Evolutionary conservation across 2,113 vertebrate species (phyloP), one percentile per base, ranked within the genome.

Genomic region (Alosa alosa): DNA sequence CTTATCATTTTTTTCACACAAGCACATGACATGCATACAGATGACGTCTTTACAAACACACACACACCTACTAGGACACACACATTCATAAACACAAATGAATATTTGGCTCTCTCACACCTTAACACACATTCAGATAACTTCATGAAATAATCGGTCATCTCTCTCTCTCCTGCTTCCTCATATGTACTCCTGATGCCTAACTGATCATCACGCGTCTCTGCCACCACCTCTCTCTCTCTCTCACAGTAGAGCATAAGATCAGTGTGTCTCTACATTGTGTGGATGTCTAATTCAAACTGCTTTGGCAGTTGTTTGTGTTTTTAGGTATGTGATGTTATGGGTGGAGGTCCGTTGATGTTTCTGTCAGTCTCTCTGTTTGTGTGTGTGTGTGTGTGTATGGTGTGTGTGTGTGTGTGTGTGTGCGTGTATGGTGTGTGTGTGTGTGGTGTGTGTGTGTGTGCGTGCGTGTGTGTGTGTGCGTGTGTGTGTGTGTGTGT

Each of bases 371-470:
- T 57, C 52, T 36, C 17, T 44, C 36, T 72, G 2, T 13, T 11
- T 72, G 25, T 25, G 82, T 83, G 50, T 22, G 55, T 60, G 15
- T 84, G 36, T 45, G 39, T 68, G 82, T 85, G 84, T 83, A 86
- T 46, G 31, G 72, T 82, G 10, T 84, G 83, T 81, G 82, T 83
- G 84, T 64, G 72, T 57, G 86, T 52, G 86, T 31, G 85, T 57
- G 49, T 17, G 22, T 68, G 60, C 31, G 22, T 68, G 60, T n/a
- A 9, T 68, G n/a, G 82, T 85, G 84, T 83, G 88, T 46, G 31
- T 83, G 72, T 82, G 10, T 84, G 83, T 81, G 82, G 84, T 64
- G 72, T 57, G 86, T 52, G 86, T 31, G 85, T 57, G 49, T 17
- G 22, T 68, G 60, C 31, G 22, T 68, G 60, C 7, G 5, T 68